Conservation (phyloP, 2,888 invertebrate genomes). For the Thyatira batis region DNA sequence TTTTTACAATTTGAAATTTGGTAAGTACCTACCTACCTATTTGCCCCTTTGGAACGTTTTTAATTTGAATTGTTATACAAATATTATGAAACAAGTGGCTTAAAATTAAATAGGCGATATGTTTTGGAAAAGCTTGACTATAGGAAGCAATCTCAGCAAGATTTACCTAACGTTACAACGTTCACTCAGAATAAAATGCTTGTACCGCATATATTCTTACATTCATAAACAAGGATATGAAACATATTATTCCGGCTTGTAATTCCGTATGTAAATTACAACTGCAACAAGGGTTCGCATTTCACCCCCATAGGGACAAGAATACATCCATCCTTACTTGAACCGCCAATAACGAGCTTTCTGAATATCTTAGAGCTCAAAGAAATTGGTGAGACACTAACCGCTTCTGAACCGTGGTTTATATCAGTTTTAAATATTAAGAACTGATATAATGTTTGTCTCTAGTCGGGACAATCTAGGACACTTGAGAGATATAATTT, state of each 20-base stretch:
- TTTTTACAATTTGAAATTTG: too few species aligned
- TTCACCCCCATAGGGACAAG: conserved; percentile 65
- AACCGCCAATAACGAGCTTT: conserved; percentile 20
- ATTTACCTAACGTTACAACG: too few species aligned
- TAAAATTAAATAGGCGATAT: too few species aligned
- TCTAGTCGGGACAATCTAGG: too few species aligned
- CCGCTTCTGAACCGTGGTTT: conserved; percentile 57
- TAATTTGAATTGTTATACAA: too few species aligned
- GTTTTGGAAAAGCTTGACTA: too few species aligned
- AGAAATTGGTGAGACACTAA: conserved; percentile 36
- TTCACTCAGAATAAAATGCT: neutral
- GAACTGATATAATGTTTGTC: conserved; percentile 32
- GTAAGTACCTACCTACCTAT: too few species aligned
- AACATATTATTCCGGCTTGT: conserved; percentile 71
- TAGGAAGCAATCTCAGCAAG: too few species aligned
- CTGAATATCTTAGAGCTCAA: conserved; percentile 23
- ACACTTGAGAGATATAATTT: too few species aligned
- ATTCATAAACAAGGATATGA: conserved; percentile 64
- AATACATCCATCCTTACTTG: conserved; percentile 38
- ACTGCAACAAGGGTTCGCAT: conserved; percentile 69
- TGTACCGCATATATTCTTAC: conserved; percentile 25
- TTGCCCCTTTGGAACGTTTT: too few species aligned
- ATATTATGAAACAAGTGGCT: too few species aligned
- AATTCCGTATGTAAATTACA: conserved; percentile 81
- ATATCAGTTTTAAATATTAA: conserved; percentile 74